Evolutionary conservation across 2,113 vertebrate species (phyloP).

Genomic region (Pelmatolapia mariae): DNA sequence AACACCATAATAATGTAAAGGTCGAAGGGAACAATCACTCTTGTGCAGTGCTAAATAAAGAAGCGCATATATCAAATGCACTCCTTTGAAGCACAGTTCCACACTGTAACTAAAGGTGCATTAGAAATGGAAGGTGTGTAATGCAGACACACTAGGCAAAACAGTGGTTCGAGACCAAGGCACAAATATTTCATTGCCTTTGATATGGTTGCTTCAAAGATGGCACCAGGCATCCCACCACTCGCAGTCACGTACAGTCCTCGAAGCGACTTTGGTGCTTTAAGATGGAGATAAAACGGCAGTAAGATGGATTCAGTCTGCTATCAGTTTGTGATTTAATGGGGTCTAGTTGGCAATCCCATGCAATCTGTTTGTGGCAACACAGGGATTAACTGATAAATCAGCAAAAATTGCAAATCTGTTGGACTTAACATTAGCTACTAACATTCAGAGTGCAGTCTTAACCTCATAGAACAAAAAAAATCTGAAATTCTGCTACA

Average conservation of each 20-base stretch:
- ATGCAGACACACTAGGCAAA: background rate
- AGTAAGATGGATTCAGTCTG: background rate
- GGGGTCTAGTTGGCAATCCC: background rate
- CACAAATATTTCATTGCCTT: background rate
- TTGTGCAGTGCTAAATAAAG: background rate
- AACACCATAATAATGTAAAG: background rate
- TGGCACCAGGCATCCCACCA: background rate
- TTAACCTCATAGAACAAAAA: background rate
- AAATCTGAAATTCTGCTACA: background rate
- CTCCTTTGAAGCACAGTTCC: background rate
- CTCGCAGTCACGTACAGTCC: too few species aligned
- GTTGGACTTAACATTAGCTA: background rate
- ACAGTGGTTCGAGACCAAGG: background rate
- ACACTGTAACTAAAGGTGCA: background rate
- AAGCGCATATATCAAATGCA: background rate
- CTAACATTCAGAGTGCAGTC: background rate
- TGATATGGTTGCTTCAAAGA: background rate
- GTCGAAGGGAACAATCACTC: background rate
- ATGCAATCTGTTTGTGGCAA: background rate
- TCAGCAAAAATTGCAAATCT: background rate
- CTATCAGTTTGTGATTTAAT: background rate
- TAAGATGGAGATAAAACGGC: background rate
- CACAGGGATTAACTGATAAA: background rate
- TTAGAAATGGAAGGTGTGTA: background rate
- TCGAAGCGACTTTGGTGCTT: background rate